Evolutionary conservation across 1,140 invertebrate species (phyloP), one percentile per base, ranked within the genome.

Genomic region (Hypsibius dujardini): DNA sequence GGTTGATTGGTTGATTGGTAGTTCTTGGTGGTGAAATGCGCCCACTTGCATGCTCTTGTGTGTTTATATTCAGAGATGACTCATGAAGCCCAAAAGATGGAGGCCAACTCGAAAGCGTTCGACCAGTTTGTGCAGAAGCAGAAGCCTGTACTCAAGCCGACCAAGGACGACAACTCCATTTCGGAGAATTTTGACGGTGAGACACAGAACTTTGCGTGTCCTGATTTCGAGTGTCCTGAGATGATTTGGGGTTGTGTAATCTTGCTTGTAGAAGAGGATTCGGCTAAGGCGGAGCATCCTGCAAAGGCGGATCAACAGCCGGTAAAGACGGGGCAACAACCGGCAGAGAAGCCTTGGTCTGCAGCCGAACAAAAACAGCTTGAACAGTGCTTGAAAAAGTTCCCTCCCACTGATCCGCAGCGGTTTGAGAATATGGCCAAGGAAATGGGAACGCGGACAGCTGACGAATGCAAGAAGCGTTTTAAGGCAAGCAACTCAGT

Each of bases 311-410:
- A 28, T 28, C 28, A 28, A 28, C 28, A 28, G 28, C 28, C 28
- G 28, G 28, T 28, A 28, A 28, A 28, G 28, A 28, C 28, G 50
- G 7, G n/a, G 7, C 50, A 56, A n/a, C 50, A 56, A 56, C 7
- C 7, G 50, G n/a, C 50, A 7, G 7, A 56, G n/a, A 56, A n/a
- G 2, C 83, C 88, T 0, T 98, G 94, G 95, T 92, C 90, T 3
- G 86, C 90, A 47, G 88, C 88, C 28, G 94, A 98, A 78, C 95
- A 98, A 79, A 90, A 94, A 75, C 79, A 93, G 1, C 79, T 98
- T 46, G 95, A 98, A 78, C 92, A 96, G 80, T 94, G 94, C 1
- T 84, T 98, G 59, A 98, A 96, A 81, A 94, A 92, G 45, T 97
- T 88, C 82, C 87, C 91, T 0, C 84, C 87, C 0, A 86, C 84